phyloP scores from a whole-genome alignment of 2,113 vertebrate genomes.

The Lamprologus sp. region DNA sequence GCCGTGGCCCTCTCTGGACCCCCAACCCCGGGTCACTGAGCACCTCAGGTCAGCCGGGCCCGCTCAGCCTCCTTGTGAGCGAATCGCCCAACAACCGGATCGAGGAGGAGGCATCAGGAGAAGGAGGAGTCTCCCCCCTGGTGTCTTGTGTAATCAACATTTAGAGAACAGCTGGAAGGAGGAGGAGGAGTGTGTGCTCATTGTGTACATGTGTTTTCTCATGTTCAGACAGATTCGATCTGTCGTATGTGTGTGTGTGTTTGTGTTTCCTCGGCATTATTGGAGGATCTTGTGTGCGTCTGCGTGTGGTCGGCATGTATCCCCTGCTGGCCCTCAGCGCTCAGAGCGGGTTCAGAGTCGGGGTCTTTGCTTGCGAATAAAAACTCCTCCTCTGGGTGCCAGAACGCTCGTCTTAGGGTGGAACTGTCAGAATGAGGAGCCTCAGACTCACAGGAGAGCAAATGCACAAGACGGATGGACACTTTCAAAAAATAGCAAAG shows the following conservation, averaged over 20 bases:
- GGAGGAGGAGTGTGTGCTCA: not conserved
- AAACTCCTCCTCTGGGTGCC: slow-evolving; percentile 21
- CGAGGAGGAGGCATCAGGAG: not conserved
- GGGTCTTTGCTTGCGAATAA: slow-evolving; percentile 43
- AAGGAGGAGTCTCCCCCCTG: not conserved
- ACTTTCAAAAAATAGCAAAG: not conserved
- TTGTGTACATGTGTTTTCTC: slow-evolving; percentile 11
- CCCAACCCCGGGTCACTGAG: slow-evolving; percentile 48
- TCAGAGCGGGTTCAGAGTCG: slow-evolving; percentile 39
- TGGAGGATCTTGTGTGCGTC: not conserved
- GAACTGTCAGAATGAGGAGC: slow-evolving; percentile 1
- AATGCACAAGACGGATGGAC: not conserved
- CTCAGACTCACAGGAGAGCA: not conserved
- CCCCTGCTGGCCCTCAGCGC: slow-evolving; percentile 25
- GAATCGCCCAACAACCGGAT: slow-evolving; percentile 12
- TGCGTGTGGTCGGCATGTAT: slow-evolving; percentile 23
- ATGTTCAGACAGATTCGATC: not conserved
- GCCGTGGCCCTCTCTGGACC: slow-evolving; percentile 44
- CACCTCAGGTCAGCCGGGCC: slow-evolving; percentile 53
- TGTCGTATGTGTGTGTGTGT: not conserved
- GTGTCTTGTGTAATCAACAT: slow-evolving; percentile 70
- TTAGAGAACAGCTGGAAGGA: slow-evolving; percentile 61
- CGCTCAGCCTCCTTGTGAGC: slow-evolving; percentile 35
- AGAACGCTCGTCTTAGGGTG: not conserved
- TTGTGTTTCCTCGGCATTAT: not conserved